These are phyloP conservation scores for Enoplosus armatus DNA, from an alignment of 2,797 vertebrate genomes.

Conservation along the genomic window DNA sequence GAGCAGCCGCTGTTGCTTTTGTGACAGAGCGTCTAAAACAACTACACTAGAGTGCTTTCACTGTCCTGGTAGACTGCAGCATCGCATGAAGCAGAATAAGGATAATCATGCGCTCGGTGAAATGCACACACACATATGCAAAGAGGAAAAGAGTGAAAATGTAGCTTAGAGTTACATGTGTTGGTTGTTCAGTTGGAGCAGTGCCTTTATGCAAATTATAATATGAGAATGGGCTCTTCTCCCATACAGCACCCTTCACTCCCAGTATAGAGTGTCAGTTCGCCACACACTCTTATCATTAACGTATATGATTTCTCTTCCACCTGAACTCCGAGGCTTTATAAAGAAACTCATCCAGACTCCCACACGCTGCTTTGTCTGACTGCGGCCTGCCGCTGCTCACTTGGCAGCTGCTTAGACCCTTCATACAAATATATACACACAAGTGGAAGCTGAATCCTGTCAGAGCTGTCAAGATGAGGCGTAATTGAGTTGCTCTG, in stretches of 20 bases:
- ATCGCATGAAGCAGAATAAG: slow-evolving; percentile 30
- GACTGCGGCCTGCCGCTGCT: slow-evolving; percentile 39
- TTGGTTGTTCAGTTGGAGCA: slow-evolving; percentile 5
- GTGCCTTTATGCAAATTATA: slow-evolving; percentile 33
- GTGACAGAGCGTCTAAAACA: slow-evolving; percentile 43
- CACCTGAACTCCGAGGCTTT: slow-evolving; percentile 48
- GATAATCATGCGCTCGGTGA: slow-evolving; percentile 11
- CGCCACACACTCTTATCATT: slow-evolving; percentile 14
- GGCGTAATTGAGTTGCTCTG: slow-evolving; percentile 56
- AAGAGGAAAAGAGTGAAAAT: neutral
- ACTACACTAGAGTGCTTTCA: slow-evolving; percentile 29
- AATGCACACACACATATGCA: neutral
- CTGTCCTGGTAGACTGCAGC: slow-evolving; percentile 39
- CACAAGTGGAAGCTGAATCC: slow-evolving; percentile 61
- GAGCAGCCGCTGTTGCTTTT: slow-evolving; percentile 11
- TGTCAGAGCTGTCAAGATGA: slow-evolving; percentile 71
- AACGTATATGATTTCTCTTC: slow-evolving; percentile 3
- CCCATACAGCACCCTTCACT: slow-evolving; percentile 13
- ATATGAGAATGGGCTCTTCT: slow-evolving; percentile 9
- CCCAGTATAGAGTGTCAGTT: neutral
- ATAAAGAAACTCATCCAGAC: slow-evolving; percentile 35
- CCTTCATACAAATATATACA: slow-evolving; percentile 42
- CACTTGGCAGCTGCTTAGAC: slow-evolving; percentile 52
- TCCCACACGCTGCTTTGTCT: slow-evolving; percentile 48
- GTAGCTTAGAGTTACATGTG: slow-evolving; percentile 1